A percentile compares a stretch with the other conserved stretches of the same genome.
Evolutionary conservation across 2,113 vertebrate species (phyloP).

Genomic region (Zonotrichia leucophrys): DNA sequence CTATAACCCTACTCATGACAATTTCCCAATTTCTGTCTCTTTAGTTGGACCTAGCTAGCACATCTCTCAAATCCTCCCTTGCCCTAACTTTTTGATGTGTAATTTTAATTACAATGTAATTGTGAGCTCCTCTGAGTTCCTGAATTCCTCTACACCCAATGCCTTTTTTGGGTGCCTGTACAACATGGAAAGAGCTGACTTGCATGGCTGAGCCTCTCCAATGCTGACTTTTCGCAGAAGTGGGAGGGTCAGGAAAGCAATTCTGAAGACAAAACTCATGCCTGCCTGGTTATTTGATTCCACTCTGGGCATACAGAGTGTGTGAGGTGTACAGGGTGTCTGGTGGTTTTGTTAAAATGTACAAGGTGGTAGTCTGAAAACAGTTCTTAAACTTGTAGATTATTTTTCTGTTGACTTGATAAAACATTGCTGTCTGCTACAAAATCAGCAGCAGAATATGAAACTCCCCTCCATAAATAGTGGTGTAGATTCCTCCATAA

Average conservation of each 20-base stretch:
- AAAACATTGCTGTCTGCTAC: neutral
- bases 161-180: neutral
- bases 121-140: neutral
- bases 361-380: neutral
- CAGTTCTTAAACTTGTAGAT: neutral
- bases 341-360: neutral
- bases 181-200: neutral
- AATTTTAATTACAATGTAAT: neutral
- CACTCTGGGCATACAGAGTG: neutral
- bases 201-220: neutral
- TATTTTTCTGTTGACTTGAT: neutral
- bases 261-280: neutral
- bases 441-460: neutral
- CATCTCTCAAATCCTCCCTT: neutral
- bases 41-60: neutral
- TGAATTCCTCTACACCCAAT: neutral
- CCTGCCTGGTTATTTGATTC: neutral
- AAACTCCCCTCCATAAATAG: neutral
- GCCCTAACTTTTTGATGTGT: neutral
- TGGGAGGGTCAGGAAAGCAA: neutral
- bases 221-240: neutral
- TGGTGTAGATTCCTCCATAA: neutral
- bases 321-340: neutral
- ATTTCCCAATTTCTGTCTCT: neutral
- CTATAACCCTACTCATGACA: accelerated